These are phyloP conservation scores for Zosterops hypoxanthus DNA, from an alignment of 2,113 vertebrate species.

Conservation along the genomic window DNA sequence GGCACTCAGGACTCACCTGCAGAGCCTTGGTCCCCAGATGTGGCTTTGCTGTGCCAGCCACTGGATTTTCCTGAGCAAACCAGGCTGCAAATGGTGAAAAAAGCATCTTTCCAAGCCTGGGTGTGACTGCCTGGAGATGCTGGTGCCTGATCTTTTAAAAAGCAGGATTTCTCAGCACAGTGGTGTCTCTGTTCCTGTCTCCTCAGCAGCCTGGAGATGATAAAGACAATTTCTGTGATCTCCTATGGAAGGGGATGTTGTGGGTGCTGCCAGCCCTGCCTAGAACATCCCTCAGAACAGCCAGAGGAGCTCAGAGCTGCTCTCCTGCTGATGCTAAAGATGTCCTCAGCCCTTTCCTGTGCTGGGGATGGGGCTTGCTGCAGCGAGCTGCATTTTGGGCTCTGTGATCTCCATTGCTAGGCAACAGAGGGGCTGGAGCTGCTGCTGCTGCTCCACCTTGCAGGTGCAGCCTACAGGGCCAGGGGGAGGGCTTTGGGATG, in stretches of 20 bases:
- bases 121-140: not conserved
- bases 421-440: conserved; percentile 47
- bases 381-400: conserved; percentile 33
- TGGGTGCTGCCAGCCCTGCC: not conserved
- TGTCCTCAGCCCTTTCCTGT: not conserved
- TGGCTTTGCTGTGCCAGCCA: not conserved
- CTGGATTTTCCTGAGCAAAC: not conserved
- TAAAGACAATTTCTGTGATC: not conserved
- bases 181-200: not conserved
- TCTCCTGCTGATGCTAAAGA: not conserved
- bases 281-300: not conserved
- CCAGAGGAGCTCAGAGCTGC: not conserved
- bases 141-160: not conserved
- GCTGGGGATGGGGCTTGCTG: conserved; percentile 9
- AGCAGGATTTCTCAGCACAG: rapidly evolving
- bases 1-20: not conserved
- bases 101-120: not conserved
- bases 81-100: not conserved
- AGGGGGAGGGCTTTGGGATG: not conserved
- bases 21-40: not conserved
- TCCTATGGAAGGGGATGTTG: not conserved
- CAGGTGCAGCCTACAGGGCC: not conserved
- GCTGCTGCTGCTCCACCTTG: not conserved
- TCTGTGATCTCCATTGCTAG: conserved; percentile 51
- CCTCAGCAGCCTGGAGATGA: not conserved